These are phyloP conservation scores for Drosophila pachea DNA, from an alignment of 1,140 invertebrate genomes.

Conservation along the genomic window DNA sequence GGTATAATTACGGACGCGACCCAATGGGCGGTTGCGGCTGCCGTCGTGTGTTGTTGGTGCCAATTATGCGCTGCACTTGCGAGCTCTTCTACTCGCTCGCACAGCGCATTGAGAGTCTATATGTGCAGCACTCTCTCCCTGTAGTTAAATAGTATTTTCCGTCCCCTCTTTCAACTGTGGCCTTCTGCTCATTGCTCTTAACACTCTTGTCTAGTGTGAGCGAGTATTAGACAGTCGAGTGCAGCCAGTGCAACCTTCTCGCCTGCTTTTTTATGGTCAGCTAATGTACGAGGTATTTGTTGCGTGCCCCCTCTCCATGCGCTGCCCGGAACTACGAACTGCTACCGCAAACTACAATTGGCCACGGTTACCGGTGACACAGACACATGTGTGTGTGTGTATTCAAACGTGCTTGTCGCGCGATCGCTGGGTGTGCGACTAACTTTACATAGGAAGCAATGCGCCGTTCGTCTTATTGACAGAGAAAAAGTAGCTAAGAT, in stretches of 20 bases:
- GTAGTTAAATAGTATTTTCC: too few species aligned
- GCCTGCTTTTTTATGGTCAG: background rate
- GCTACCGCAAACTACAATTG: slow-evolving; percentile 10
- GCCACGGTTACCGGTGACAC: slow-evolving; percentile 31
- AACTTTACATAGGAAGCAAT: slow-evolving; percentile 27
- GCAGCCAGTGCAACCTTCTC: background rate
- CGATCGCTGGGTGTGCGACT: background rate
- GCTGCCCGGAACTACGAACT: background rate
- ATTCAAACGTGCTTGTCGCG: slow-evolving; percentile 23
- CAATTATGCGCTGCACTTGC: slow-evolving; percentile 51
- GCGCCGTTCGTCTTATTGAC: slow-evolving; percentile 8
- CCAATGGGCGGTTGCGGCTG: slow-evolving; percentile 1
- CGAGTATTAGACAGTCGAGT: background rate
- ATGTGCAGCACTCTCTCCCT: slow-evolving; percentile 1
- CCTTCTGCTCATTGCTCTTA: too few species aligned
- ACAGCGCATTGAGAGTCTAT: background rate
- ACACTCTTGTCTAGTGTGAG: background rate
- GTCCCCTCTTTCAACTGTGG: too few species aligned
- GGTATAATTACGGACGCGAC: slow-evolving; percentile 16
- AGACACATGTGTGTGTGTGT: background rate
- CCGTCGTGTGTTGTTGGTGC: slow-evolving; percentile 25
- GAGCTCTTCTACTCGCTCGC: slow-evolving; percentile 6
- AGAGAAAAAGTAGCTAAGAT: slow-evolving; percentile 13
- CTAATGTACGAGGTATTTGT: background rate
- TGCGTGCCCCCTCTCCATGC: background rate